Evolutionary conservation across 2,888 invertebrate genomes (phyloP), one percentile per base, ranked within the genome.

Genomic region (Eupithecia exiguata): DNA sequence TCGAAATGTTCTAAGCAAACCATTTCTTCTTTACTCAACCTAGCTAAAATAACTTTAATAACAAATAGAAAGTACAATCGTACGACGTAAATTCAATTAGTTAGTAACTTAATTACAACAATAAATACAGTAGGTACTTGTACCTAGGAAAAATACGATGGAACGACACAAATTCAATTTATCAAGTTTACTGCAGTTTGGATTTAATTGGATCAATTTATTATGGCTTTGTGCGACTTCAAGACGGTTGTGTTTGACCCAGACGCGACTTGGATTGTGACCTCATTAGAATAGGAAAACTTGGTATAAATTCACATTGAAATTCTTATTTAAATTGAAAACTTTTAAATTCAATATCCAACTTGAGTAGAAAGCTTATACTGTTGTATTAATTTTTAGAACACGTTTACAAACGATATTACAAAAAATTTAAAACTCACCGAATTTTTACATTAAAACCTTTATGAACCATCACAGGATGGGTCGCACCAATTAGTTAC

Each of bases 131-230:
- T 43, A 43, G 16, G 16, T 49, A 49, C n/a, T 1, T 49, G 12
- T 40, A 43, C 14, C 16, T 40, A 21, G 21, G n/a, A 25, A 58
- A 25, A 25, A 14, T 25, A 25, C 25, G 25, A 58, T 58, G 14
- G 58, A 5, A 58, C 1, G 58, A 53, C 53, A 65, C 21, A 16
- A 65, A 53, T 69, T 65, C 49, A 69, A 73, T 73, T 73, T 35
- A 69, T 16, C 43, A 25, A 65, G 65, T 49, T 72, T 40, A 38
- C 65, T 69, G 65, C 65, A 70, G 67, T 49, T 70, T 63, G 46
- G 25, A 49, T 35, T 70, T 49, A 74, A 70, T 74, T 69, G 74
- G 66, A 46, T 40, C 74, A 70, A 74, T 70, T 74, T 63, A 68
- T 70, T 49, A 38, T 70, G 71, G 46, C 70, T 67, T 66, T 61